Evolutionary conservation across 2,888 invertebrate species (phyloP), one percentile per base, ranked within the genome.

Genomic region (Carcina quercana): DNA sequence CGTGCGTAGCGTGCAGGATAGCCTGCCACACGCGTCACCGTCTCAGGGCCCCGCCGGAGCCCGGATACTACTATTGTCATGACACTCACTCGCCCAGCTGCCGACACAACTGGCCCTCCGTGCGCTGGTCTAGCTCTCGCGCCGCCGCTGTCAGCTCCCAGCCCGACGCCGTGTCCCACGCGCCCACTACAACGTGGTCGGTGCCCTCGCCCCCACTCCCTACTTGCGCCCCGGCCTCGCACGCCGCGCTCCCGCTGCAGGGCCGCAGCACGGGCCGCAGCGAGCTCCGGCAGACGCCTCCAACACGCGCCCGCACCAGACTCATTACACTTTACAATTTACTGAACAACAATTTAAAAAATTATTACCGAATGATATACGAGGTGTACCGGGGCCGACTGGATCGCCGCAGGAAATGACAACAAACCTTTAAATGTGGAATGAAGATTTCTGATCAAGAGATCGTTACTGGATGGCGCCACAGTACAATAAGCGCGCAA

Each of bases 151-250:
- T 80, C 37, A 88, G 64, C 38, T 83, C 72, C 4, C 69, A 40
- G 2, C 52, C 48, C 3, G 52, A 47, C 1, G 46, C 44, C 1
- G 57, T 58, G 42, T 86, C 78, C 51, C 86, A 87, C 10, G 86
- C 76, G 0, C 87, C 86, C 30, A 88, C 50, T 32, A 87, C 86
- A n/a, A n/a, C 86, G n/a, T n/a, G 47, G 1, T 86, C 3, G 52
- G 47, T 1, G 46, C 44, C 1, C 57, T 58, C 42, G 85, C 78
- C 51, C 86, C 87, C 10, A 86, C 76, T 0, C 87, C 86, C 30
- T 88, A 49, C 33, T 87, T 86, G n/a, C 59, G 15, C 5, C 27
- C 21, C 28, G 14, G n/a, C 26, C 15, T 14, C 15, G 25, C 5
- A 17, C 17, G 17, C 17, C 5, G 17, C 17, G 17, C 5, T n/a